These are phyloP conservation scores for Pachliopta kotzebuea DNA, from an alignment of 2,888 invertebrate genomes.

Conservation along the genomic window DNA sequence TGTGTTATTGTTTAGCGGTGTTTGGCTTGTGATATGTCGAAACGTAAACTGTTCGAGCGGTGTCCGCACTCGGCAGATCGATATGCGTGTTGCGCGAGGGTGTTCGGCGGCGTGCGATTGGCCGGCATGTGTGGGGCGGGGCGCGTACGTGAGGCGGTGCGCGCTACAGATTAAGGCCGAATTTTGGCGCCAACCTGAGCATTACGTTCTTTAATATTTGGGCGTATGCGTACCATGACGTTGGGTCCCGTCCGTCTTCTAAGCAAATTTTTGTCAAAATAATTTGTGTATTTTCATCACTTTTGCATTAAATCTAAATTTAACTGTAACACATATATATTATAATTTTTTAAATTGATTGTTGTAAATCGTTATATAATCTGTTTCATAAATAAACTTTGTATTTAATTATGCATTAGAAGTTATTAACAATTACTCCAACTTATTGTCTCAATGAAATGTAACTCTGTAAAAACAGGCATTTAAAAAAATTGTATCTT, in stretches of 20 bases:
- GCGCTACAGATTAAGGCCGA: constrained; percentile 42
- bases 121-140: constrained; percentile 73
- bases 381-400: too few species aligned
- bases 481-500: too few species aligned
- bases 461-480: too few species aligned
- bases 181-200: constrained; percentile 71
- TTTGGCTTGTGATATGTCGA: constrained; percentile 80
- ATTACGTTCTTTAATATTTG: constrained; percentile 55
- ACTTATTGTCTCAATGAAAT: too few species aligned
- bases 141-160: constrained; percentile 65
- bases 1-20: constrained; percentile 77
- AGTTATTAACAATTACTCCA: too few species aligned
- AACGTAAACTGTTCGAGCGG: constrained; percentile 76
- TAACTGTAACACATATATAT: too few species aligned
- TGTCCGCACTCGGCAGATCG: constrained; percentile 71
- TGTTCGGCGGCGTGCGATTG: constrained; percentile 73
- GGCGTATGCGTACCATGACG: constrained; percentile 29
- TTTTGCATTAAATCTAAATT: too few species aligned
- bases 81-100: constrained; percentile 78
- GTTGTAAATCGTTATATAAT: too few species aligned
- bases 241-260: not conserved
- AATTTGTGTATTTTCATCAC: not conserved
- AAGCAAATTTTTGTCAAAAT: not conserved
- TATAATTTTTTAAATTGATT: too few species aligned
- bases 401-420: too few species aligned